A percentile compares a stretch with the other conserved stretches of the same genome.
These are phyloP conservation scores for Hoplias malabaricus DNA, from an alignment of 2,113 vertebrate genomes.

Conservation along the genomic window DNA sequence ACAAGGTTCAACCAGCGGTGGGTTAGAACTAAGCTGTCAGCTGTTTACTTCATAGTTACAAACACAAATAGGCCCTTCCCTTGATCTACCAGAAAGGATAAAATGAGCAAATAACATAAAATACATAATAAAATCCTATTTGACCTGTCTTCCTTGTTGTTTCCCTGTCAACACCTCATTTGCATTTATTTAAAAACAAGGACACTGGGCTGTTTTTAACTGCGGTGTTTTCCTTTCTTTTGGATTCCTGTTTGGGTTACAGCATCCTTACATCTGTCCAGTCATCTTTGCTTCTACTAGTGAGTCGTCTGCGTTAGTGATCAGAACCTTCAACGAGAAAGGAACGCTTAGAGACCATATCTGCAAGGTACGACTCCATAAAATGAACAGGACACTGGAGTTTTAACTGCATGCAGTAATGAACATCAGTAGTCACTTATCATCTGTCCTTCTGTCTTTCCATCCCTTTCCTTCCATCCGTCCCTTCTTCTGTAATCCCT, in stretches of 20 bases:
- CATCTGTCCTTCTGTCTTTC: not conserved
- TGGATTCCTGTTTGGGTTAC: not conserved
- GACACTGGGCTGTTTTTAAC: not conserved
- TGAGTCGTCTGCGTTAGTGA: slow-evolving; percentile 89
- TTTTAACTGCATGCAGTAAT: not conserved
- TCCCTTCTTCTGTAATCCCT: too few relatives aligned
- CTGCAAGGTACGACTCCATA: slow-evolving; percentile 82
- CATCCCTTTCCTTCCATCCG: not conserved
- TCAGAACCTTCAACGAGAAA: slow-evolving; percentile 89
- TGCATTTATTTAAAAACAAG: not conserved
- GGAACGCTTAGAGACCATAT: slow-evolving; percentile 94
- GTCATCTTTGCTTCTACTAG: slow-evolving; percentile 87
- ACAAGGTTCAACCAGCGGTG: too few relatives aligned
- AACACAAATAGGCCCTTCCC: too few relatives aligned
- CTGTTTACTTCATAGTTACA: too few relatives aligned
- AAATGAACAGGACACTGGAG: not conserved
- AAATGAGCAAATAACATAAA: too few relatives aligned
- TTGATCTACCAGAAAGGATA: too few relatives aligned
- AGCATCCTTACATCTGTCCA: slow-evolving; percentile 89
- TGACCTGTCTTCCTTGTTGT: too few relatives aligned
- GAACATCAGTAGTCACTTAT: not conserved
- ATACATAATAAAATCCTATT: too few relatives aligned
- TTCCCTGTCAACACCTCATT: too few relatives aligned
- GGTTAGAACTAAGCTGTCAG: too few relatives aligned
- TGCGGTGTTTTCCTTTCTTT: not conserved